These are phyloP conservation scores for Dascyllus trimaculatus DNA, from an alignment of 2,113 vertebrate genomes.

Conservation along the genomic window DNA sequence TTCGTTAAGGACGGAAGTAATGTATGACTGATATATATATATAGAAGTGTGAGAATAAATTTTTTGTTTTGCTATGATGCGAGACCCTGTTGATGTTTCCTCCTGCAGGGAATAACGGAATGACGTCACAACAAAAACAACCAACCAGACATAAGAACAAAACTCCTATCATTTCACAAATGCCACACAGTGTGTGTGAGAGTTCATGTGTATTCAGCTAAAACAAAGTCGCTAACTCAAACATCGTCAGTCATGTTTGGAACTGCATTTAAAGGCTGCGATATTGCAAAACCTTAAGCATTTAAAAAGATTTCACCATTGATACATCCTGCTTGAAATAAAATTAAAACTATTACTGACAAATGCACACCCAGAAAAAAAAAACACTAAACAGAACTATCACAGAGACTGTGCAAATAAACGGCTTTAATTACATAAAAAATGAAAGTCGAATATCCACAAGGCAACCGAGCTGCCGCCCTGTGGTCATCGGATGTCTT, in stretches of 20 bases:
- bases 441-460: conserved; percentile 27
- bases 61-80: neutral
- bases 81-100: conserved; percentile 7
- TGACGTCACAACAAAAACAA: conserved; percentile 37
- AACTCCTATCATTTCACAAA: conserved; percentile 31
- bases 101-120: conserved; percentile 19
- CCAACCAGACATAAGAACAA: conserved; percentile 23
- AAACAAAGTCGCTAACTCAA: neutral
- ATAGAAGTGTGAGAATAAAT: neutral
- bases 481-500: conserved; percentile 58
- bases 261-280: neutral
- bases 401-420: conserved; percentile 63
- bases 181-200: conserved; percentile 14
- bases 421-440: conserved; percentile 34
- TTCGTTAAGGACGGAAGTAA: conserved; percentile 30
- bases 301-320: conserved; percentile 2
- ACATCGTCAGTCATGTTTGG: conserved; percentile 22
- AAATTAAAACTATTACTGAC: conserved; percentile 1
- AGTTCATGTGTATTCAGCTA: neutral
- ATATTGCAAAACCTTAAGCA: neutral
- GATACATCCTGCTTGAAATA: conserved; percentile 13
- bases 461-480: conserved; percentile 1
- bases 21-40: neutral
- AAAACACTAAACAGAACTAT: conserved; percentile 36
- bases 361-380: conserved; percentile 27